Conservation (phyloP, 2,113 vertebrate species). For the Amia ocellicauda region DNA sequence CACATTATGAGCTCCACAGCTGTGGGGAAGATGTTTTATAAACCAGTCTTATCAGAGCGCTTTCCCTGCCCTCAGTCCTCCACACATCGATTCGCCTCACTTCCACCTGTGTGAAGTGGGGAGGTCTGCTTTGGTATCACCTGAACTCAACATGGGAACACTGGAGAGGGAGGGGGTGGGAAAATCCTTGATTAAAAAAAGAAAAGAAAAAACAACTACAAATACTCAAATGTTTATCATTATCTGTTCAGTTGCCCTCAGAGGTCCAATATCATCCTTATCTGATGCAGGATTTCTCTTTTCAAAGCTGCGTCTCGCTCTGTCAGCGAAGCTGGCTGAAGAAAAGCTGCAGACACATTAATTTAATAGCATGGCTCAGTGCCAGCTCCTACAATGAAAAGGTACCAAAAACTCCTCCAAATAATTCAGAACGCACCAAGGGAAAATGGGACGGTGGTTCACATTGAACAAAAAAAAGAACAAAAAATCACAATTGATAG, state of each 20-base stretch:
- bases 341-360: background rate
- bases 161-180: background rate
- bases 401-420: too few species aligned
- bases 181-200: background rate
- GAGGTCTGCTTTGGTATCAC: slow-evolving; percentile 26
- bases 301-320: slow-evolving; percentile 27
- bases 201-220: slow-evolving; percentile 13
- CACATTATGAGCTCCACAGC: slow-evolving; percentile 35
- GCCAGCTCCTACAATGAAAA: background rate
- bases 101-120: slow-evolving; percentile 2
- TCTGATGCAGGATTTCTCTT: slow-evolving; percentile 31
- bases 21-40: slow-evolving; percentile 60
- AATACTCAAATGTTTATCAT: slow-evolving; percentile 32
- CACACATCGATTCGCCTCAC: slow-evolving; percentile 48
- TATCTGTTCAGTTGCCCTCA: slow-evolving; percentile 46
- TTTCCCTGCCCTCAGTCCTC: slow-evolving; percentile 29
- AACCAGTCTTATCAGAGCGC: slow-evolving; percentile 60
- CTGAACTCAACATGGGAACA: too few species aligned
- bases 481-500: too few species aligned
- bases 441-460: too few species aligned
- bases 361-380: slow-evolving; percentile 5
- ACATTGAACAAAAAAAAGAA: too few species aligned
- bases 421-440: too few species aligned
- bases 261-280: slow-evolving; percentile 31
- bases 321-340: slow-evolving; percentile 24